phyloP scores from a whole-genome alignment of 2,113 vertebrate species.

The Crotalus tigris region DNA sequence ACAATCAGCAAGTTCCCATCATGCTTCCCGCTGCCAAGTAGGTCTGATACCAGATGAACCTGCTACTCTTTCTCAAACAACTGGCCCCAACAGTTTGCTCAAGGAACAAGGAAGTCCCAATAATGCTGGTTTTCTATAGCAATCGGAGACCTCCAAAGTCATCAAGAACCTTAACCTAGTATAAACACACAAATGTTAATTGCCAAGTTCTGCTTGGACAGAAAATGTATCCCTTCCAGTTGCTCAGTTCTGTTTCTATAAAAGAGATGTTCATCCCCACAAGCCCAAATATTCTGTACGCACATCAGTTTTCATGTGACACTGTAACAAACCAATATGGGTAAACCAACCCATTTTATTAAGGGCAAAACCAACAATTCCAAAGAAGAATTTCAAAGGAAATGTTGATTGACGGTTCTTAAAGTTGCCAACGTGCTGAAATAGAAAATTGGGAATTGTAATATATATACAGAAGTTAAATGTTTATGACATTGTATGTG shows the following conservation, averaged over 20 bases:
- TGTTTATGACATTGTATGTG: slow-evolving; percentile 50
- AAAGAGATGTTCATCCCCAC: background rate
- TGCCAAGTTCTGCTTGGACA: background rate
- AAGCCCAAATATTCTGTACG: background rate
- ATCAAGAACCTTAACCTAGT: background rate
- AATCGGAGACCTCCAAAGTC: background rate
- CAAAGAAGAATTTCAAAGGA: background rate
- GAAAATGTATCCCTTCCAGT: background rate
- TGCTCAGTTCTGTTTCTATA: background rate
- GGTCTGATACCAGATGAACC: background rate
- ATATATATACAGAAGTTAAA: slow-evolving; percentile 10
- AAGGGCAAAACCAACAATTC: background rate
- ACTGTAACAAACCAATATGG: background rate
- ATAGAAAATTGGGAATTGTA: background rate
- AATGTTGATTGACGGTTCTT: background rate
- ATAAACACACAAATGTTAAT: background rate
- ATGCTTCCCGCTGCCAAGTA: background rate
- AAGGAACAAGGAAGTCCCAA: background rate
- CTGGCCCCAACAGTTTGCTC: background rate
- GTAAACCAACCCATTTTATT: background rate
- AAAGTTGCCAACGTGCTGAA: background rate
- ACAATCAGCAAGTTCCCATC: background rate
- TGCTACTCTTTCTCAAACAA: background rate
- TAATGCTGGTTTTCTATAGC: background rate
- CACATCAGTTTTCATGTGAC: too few species aligned